phyloP scores from a whole-genome alignment of 2,797 vertebrate genomes.

The Sarcophilus harrisii region DNA sequence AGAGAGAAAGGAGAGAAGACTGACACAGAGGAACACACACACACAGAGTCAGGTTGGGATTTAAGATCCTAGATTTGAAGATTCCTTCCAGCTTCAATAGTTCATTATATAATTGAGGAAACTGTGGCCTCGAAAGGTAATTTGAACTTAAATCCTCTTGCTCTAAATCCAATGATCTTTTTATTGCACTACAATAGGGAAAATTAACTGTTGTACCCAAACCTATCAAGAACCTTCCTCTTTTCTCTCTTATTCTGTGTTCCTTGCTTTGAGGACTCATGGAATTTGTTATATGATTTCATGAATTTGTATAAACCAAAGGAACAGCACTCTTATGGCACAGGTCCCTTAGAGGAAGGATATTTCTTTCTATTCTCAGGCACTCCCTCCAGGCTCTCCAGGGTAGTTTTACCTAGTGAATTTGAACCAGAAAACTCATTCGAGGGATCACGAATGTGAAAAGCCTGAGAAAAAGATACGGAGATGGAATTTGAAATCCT shows the following conservation, averaged over 20 bases:
- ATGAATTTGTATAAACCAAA: neutral
- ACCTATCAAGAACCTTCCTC: neutral
- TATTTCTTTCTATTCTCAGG: neutral
- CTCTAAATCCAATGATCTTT: neutral
- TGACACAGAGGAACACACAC: neutral
- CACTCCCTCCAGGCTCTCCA: neutral
- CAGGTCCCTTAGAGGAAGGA: neutral
- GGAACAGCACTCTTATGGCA: neutral
- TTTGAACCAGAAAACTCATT: neutral
- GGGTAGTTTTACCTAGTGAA: neutral
- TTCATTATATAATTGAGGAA: neutral
- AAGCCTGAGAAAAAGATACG: constrained; percentile 3
- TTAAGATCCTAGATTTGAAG: neutral
- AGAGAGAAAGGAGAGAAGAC: neutral
- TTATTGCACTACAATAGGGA: neutral
- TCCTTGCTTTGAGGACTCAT: neutral
- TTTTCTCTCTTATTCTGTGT: neutral
- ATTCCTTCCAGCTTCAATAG: neutral
- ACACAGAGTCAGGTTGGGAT: neutral
- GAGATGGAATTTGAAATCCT: constrained; percentile 33
- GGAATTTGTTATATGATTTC: neutral
- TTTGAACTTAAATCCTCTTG: neutral
- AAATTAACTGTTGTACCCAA: neutral
- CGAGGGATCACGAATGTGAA: neutral
- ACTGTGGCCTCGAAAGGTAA: neutral